These are phyloP conservation scores for Epinephelus lanceolatus DNA, from an alignment of 2,113 vertebrate species.

Conservation along the genomic window DNA sequence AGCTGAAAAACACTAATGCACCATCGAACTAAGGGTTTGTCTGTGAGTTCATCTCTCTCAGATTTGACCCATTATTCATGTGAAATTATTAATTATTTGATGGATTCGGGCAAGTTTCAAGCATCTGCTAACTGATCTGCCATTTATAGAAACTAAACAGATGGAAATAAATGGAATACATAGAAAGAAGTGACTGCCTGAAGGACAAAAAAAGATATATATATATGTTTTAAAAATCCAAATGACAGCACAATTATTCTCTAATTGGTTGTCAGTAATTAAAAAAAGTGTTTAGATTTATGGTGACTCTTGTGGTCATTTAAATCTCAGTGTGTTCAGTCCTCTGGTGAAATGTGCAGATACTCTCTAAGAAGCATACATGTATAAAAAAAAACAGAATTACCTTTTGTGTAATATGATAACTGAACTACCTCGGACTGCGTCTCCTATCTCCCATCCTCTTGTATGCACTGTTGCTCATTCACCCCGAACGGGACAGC, in stretches of 20 bases:
- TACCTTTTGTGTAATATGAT: slow-evolving; percentile 21
- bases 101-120: background rate
- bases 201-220: background rate
- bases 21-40: background rate
- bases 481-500: slow-evolving; percentile 50
- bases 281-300: background rate
- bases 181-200: background rate
- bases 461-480: slow-evolving; percentile 45
- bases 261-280: background rate
- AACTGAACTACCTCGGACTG: slow-evolving; percentile 34
- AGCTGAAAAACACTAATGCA: background rate
- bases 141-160: background rate
- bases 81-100: background rate
- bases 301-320: slow-evolving; percentile 5
- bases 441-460: slow-evolving; percentile 10
- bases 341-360: slow-evolving; percentile 9
- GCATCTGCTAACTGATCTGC: background rate
- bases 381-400: background rate
- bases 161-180: slow-evolving; percentile 2
- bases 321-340: slow-evolving; percentile 9
- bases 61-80: background rate
- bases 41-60: background rate
- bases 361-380: background rate
- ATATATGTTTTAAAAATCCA: background rate
- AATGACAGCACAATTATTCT: background rate